These are phyloP conservation scores for Eolophus roseicapilla DNA, from an alignment of 2,113 vertebrate genomes.

Conservation along the genomic window DNA sequence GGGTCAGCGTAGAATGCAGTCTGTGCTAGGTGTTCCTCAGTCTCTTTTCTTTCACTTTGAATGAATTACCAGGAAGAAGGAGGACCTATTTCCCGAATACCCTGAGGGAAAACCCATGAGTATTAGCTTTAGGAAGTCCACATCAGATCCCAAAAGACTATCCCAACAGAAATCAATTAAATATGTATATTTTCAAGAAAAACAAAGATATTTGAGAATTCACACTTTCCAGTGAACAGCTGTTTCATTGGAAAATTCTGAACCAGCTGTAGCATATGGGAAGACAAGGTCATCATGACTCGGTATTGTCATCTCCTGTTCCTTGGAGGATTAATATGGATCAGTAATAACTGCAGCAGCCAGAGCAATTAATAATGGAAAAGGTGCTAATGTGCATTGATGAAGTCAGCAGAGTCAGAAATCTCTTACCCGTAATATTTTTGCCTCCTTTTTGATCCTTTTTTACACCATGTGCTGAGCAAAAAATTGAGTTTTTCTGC, in stretches of 20 bases:
- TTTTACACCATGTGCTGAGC: neutral
- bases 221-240: neutral
- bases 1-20: neutral
- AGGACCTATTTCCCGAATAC: neutral
- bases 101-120: neutral
- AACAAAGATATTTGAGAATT: neutral
- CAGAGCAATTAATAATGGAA: constrained; percentile 56
- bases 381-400: neutral
- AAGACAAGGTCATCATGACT: constrained; percentile 5
- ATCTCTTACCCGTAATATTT: neutral
- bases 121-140: neutral
- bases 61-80: neutral
- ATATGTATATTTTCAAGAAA: neutral
- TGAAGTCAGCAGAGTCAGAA: constrained; percentile 39
- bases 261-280: neutral
- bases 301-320: neutral
- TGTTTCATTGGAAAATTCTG: constrained; percentile 39
- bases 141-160: neutral
- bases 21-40: neutral
- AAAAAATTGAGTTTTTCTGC: neutral
- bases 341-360: constrained; percentile 32
- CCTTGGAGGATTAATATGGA: constrained; percentile 49
- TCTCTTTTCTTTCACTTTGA: neutral
- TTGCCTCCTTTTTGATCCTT: neutral
- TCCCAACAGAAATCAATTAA: neutral